Evolutionary conservation across 2,113 vertebrate genomes (phyloP), one percentile per base, ranked within the genome.

Genomic region (Nerophis ophidion): DNA sequence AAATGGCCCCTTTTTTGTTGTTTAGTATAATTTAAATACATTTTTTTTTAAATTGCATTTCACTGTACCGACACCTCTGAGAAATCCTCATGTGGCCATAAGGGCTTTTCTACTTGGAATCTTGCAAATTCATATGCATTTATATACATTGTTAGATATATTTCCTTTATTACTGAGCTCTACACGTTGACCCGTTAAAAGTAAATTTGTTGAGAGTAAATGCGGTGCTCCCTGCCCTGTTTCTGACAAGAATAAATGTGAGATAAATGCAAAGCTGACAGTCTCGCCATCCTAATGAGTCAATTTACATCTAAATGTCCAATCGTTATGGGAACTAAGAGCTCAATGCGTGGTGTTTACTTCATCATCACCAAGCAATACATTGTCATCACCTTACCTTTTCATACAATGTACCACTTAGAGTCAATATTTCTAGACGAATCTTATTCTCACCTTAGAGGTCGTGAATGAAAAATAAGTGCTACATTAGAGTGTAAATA

Each of bases 221-320:
- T 55, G 45, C 36, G 33, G 10, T 2, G 2, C 12, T 8, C 1
- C 36, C 26, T 44, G 50, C 45, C 11, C 33, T 47, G 35, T 44
- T 56, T 61, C 16, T 68, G 70, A 75, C 68, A 65, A 78, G 64
- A 74, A 78, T 56, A 67, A 76, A 80, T 80, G 66, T 45, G 70
- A 66, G 77, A 75, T 51, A 68, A 65, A 81, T 78, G 76, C 72
- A 71, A 76, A 78, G 48, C 42, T 73, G 77, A 76, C 64, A 52
- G 64, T 67, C 63, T 56, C 48, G 49, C 64, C 64, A 60, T 59
- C 56, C 51, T 73, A 79, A 82, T 80, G 77, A 81, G 63, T n/a
- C 63, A 1, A 84, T 86, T 86, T 79, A 77, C 79, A 84, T 86
- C 55, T 79, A 76, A 84, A 81, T 82, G 77, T 77, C 65, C 69